Percentiles rank a stretch among this genome's conserved stretches.
Evolutionary conservation across 2,113 vertebrate species (phyloP).

Genomic region (Zosterops pallidus): DNA sequence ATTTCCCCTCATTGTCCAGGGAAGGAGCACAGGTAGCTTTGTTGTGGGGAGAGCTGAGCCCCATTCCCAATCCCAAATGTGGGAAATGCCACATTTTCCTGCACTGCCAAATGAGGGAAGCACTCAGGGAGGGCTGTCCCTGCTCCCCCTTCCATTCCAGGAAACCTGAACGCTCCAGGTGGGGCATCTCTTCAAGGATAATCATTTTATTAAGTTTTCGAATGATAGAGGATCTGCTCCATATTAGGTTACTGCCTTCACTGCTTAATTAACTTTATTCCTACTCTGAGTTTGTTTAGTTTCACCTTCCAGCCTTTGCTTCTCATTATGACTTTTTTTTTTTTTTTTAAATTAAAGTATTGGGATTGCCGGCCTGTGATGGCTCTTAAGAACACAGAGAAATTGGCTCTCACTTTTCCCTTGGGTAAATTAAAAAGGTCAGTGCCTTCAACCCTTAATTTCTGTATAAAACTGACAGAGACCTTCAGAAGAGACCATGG

Average conservation of each 20-base stretch:
- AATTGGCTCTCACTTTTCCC: not conserved
- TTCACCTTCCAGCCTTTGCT: slow-evolving; percentile 26
- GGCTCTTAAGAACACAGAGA: not conserved
- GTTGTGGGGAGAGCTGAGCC: not conserved
- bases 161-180: not conserved
- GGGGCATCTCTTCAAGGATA: not conserved
- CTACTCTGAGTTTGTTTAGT: not conserved
- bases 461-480: not conserved
- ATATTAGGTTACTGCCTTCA: not conserved
- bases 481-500: not conserved
- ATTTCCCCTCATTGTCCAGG: not conserved
- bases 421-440: not conserved
- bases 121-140: not conserved
- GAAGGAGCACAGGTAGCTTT: not conserved
- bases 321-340: not conserved
- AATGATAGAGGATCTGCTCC: not conserved
- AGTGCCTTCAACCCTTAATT: not conserved
- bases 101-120: rapidly evolving
- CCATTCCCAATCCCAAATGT: rapidly evolving
- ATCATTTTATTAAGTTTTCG: not conserved
- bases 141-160: not conserved
- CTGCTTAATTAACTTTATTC: slow-evolving; percentile 41
- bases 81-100: not conserved
- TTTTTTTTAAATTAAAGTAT: not conserved
- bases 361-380: not conserved